Evolutionary conservation across 2,888 invertebrate genomes (phyloP), one percentile per base, ranked within the genome.

Genomic region (Heliothis peltigera): DNA sequence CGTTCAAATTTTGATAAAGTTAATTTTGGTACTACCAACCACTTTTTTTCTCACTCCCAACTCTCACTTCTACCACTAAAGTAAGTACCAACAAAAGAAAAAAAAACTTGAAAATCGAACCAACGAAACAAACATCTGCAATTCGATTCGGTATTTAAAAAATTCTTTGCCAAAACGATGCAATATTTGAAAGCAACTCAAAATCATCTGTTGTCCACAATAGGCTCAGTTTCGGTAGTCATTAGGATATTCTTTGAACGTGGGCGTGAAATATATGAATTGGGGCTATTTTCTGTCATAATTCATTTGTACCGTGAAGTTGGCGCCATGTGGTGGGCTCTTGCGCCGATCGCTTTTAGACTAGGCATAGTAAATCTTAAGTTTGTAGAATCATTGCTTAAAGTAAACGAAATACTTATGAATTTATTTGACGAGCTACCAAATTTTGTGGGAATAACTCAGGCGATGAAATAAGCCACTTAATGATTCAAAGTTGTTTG

Each of bases 241-340:
- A 77, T 74, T 76, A 71, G 53, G 73, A 52, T 46, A 35, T 32
- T 66, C 47, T 49, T 68, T 75, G 73, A 62, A 70, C 59, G 82
- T 79, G 84, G 87, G 90, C 92, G 91, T 91, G 89, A 89, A 90
- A 91, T 87, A 47, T 52, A 60, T 69, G 53, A 74, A 78, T 77
- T 77, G 79, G 84, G 81, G 62, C 75, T 73, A 83, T 83, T 84
- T 85, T 88, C 84, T 87, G 86, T 87, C 85, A 87, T 90, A 89
- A 87, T 88, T 88, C 81, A 86, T 83, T 83, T 62, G 76, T 57
- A 86, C 77, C 90, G 89, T 90, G 88, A 90, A 87, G 83, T 78
- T 83, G 89, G 92, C 91, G 91, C 92, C 92, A 91, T 89, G 85
- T 91, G 92, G 89, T 82, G 79, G 78, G 70, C 80, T 79, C 84